Percentiles rank a stretch among this genome's conserved stretches.
These are phyloP conservation scores for Aspiorhynchus laticeps DNA, from an alignment of 2,113 vertebrate species.

Conservation along the genomic window DNA sequence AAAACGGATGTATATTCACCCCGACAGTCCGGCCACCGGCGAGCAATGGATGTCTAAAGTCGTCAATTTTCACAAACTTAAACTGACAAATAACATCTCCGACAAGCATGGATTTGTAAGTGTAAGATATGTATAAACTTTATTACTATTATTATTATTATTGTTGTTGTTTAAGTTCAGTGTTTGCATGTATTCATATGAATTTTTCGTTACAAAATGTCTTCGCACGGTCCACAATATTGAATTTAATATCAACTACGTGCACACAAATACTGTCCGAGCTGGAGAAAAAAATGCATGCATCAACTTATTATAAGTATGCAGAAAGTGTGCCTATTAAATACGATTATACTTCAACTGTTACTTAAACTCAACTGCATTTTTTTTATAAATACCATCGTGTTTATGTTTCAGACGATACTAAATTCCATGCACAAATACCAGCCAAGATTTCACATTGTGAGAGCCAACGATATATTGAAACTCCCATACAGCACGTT, in stretches of 20 bases:
- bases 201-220: neutral
- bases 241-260: neutral
- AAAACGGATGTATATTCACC: slow-evolving; percentile 99
- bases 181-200: neutral
- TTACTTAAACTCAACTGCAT: neutral
- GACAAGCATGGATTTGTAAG: slow-evolving; percentile 99
- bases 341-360: neutral
- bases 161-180: neutral
- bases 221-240: neutral
- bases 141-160: neutral
- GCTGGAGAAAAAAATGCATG: neutral
- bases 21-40: slow-evolving; percentile 96
- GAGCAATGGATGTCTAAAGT: slow-evolving; percentile 99
- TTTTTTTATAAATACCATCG: slow-evolving; percentile 20
- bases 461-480: slow-evolving; percentile 95
- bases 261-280: neutral
- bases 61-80: slow-evolving; percentile 99
- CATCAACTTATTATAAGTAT: neutral
- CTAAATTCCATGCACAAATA: slow-evolving; percentile 99
- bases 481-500: slow-evolving; percentile 98
- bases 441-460: slow-evolving; percentile 97
- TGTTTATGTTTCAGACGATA: slow-evolving; percentile 84
- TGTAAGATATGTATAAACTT: slow-evolving; percentile 52
- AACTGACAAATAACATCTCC: slow-evolving; percentile 98
- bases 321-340: neutral